Percentiles rank a stretch among this genome's conserved stretches.
Conservation (phyloP, 2,113 vertebrate genomes). For the Synodontis membranacea region DNA sequence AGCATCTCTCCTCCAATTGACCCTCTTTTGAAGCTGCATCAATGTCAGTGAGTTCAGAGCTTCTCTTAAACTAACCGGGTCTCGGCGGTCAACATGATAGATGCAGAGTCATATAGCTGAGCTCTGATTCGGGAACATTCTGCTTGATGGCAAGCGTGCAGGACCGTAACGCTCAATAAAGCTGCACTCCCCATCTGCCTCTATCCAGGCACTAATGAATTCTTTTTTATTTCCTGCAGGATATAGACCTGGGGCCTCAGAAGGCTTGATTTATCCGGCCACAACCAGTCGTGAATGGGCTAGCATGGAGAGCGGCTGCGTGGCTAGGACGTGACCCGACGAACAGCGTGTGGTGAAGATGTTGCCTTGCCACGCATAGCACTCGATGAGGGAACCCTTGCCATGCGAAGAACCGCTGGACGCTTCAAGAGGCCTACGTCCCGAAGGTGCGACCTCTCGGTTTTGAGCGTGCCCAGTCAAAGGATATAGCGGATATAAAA, state of each 20-base stretch:
- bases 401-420: slow-evolving; percentile 71
- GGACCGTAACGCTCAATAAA: slow-evolving; percentile 51
- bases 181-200: slow-evolving; percentile 64
- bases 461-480: slow-evolving; percentile 52
- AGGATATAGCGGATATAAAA: slow-evolving; percentile 76
- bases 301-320: slow-evolving; percentile 79
- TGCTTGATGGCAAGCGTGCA: slow-evolving; percentile 38
- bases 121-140: slow-evolving; percentile 44
- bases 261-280: slow-evolving; percentile 81
- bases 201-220: slow-evolving; percentile 76
- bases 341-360: slow-evolving; percentile 76
- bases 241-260: slow-evolving; percentile 77
- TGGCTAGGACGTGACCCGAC: slow-evolving; percentile 76
- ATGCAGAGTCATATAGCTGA: slow-evolving; percentile 42
- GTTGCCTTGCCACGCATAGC: slow-evolving; percentile 71
- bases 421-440: slow-evolving; percentile 67
- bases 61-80: slow-evolving; percentile 37
- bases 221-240: slow-evolving; percentile 82
- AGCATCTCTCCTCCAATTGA: slow-evolving; percentile 10
- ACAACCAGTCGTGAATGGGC: slow-evolving; percentile 75
- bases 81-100: slow-evolving; percentile 36
- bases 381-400: slow-evolving; percentile 76
- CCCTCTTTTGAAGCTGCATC: slow-evolving; percentile 19
- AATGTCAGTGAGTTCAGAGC: slow-evolving; percentile 12
- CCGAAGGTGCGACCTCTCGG: slow-evolving; percentile 66